Conservation (phyloP, 2,113 vertebrate species). For the Probosciger aterrimus region DNA sequence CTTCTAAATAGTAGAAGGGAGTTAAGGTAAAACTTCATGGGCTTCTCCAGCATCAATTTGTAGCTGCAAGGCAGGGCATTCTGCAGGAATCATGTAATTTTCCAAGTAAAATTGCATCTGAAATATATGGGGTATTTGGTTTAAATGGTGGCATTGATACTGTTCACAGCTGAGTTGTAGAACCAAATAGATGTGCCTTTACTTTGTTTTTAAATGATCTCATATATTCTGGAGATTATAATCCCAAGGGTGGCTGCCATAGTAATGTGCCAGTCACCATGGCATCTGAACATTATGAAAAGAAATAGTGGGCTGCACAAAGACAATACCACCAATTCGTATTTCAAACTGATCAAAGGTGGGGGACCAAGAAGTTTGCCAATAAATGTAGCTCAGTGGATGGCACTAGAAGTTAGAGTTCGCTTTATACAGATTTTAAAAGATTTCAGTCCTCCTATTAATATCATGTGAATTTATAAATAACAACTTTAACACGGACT, state of each 20-base stretch:
- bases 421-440: slow-evolving; percentile 17
- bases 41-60: not conserved
- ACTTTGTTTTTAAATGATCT: slow-evolving; percentile 40
- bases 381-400: slow-evolving; percentile 59
- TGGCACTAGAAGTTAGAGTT: slow-evolving; percentile 26
- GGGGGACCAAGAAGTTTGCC: slow-evolving; percentile 54
- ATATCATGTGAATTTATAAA: not conserved
- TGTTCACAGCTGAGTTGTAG: slow-evolving; percentile 32
- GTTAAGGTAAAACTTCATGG: not conserved
- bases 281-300: slow-evolving; percentile 37
- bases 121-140: not conserved
- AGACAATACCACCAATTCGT: slow-evolving; percentile 42
- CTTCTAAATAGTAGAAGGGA: not conserved
- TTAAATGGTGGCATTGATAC: not conserved
- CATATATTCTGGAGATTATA: slow-evolving; percentile 29
- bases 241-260: slow-evolving; percentile 36
- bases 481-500: not conserved
- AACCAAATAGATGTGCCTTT: slow-evolving; percentile 22
- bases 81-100: not conserved
- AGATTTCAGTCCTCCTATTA: not conserved
- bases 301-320: slow-evolving; percentile 34
- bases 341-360: slow-evolving; percentile 60
- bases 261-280: slow-evolving; percentile 47
- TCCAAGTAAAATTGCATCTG: not conserved
- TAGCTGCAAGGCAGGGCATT: not conserved